phyloP scores from a whole-genome alignment of 2,797 vertebrate genomes.

The Rhinella marina region DNA sequence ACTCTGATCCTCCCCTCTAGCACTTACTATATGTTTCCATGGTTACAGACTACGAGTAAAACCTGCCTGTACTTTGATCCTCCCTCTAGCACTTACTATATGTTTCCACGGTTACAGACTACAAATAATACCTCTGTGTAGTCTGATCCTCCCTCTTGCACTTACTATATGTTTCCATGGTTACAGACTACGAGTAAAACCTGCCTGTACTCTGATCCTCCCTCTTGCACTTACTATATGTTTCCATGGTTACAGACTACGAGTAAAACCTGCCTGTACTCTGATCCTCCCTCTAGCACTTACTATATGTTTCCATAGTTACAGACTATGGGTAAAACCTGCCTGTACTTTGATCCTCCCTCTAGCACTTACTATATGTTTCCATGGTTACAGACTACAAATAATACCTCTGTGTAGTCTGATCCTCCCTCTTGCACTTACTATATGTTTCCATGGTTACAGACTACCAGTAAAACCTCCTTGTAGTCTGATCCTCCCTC shows the following conservation, averaged over 20 bases:
- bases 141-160: conserved; percentile 1
- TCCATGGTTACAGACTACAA: neutral
- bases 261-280: neutral
- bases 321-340: neutral
- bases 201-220: neutral
- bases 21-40: conserved; percentile 69
- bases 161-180: conserved; percentile 68
- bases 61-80: neutral
- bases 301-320: conserved; percentile 66
- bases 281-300: conserved; percentile 55
- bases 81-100: conserved; percentile 69
- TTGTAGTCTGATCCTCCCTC: neutral
- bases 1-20: neutral
- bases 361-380: conserved; percentile 69
- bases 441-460: conserved; percentile 48
- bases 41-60: neutral
- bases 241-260: neutral
- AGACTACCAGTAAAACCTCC: neutral
- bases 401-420: neutral
- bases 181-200: neutral
- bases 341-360: neutral
- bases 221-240: conserved; percentile 69
- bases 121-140: neutral
- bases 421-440: conserved; percentile 64
- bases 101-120: neutral